Evolutionary conservation across 2,888 invertebrate genomes (phyloP).

Genomic region (Oscheius sp.): DNA sequence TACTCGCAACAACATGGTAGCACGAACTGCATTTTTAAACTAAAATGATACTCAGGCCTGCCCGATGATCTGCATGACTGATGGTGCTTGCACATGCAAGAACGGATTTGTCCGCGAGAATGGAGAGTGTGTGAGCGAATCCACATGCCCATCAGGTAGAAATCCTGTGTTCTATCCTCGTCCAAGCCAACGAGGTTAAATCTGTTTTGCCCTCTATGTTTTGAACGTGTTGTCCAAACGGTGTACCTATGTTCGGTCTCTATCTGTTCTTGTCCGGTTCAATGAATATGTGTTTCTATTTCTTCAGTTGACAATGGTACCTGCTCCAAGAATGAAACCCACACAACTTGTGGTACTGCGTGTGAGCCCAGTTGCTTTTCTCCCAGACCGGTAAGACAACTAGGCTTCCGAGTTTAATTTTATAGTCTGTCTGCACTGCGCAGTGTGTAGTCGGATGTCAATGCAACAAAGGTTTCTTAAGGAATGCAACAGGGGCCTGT

Average conservation of each 20-base stretch:
- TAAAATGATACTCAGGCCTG: neutral
- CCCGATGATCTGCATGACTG: constrained; percentile 6
- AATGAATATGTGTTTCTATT: constrained; percentile 1
- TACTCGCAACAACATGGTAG: neutral
- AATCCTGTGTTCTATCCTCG: neutral
- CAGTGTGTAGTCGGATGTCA: constrained; percentile 28
- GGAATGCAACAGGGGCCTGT: constrained; percentile 3
- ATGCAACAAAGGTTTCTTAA: constrained; percentile 6
- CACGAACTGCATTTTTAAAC: neutral
- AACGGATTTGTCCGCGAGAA: constrained; percentile 22
- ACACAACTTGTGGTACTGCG: constrained; percentile 20
- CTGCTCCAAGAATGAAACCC: constrained; percentile 12
- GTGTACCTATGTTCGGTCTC: constrained; percentile 20
- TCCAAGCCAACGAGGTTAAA: neutral
- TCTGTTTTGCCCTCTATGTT: neutral
- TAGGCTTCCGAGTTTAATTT: neutral
- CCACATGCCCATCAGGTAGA: constrained; percentile 27
- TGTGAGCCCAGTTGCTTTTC: constrained; percentile 22
- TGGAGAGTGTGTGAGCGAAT: constrained; percentile 11
- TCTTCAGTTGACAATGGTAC: neutral
- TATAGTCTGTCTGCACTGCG: constrained; percentile 15
- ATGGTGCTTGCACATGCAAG: constrained; percentile 21
- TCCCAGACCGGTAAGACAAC: constrained; percentile 21
- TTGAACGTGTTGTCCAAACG: neutral
- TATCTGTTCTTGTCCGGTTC: neutral